Evolutionary conservation across 2,888 invertebrate genomes (phyloP).

Genomic region (Pseudococcus longispinus): DNA sequence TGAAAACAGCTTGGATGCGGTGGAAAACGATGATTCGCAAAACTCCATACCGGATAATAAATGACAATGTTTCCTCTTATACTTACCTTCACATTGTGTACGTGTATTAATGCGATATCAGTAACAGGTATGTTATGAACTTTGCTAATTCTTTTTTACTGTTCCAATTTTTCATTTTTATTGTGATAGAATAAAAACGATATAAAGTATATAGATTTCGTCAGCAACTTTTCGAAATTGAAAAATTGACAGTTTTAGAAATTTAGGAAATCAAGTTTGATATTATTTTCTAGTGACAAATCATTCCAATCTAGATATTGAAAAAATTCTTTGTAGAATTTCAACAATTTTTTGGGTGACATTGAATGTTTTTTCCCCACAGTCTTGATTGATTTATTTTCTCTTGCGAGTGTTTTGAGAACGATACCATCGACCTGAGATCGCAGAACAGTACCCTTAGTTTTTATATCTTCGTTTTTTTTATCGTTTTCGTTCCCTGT

Average conservation of each 20-base stretch:
- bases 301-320: too few relatives aligned
- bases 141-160: not conserved
- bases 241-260: too few relatives aligned
- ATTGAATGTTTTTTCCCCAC: not conserved
- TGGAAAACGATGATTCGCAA: slow-evolving; percentile 37
- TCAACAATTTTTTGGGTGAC: not conserved
- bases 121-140: slow-evolving; percentile 6
- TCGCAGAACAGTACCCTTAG: not conserved
- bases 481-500: not conserved
- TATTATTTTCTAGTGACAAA: too few relatives aligned
- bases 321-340: not conserved
- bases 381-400: too few relatives aligned
- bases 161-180: too few relatives aligned
- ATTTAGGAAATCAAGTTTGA: too few relatives aligned
- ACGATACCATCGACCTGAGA: not conserved
- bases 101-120: slow-evolving; percentile 41
- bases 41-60: slow-evolving; percentile 47
- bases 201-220: too few relatives aligned
- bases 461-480: not conserved
- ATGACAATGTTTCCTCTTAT: slow-evolving; percentile 51
- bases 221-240: too few relatives aligned
- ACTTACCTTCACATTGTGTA: slow-evolving; percentile 24
- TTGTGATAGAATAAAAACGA: too few relatives aligned
- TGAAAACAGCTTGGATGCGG: slow-evolving; percentile 29
- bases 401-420: too few relatives aligned